These are phyloP conservation scores for Triplophysa yarkandensis DNA, from an alignment of 2,797 vertebrate genomes.

Conservation along the genomic window DNA sequence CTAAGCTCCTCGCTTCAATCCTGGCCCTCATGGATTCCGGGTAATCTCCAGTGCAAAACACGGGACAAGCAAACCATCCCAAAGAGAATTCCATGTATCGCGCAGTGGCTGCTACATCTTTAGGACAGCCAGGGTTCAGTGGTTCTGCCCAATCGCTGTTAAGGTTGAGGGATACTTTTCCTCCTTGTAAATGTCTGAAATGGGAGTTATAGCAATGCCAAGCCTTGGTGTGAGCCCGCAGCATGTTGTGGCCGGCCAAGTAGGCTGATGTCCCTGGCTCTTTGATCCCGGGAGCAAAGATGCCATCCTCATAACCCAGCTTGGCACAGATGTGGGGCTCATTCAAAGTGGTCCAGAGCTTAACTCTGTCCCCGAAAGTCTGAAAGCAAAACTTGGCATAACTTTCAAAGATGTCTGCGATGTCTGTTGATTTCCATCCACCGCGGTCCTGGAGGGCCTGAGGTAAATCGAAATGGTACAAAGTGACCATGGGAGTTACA, in stretches of 20 bases:
- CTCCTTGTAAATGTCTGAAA: conserved; percentile 73
- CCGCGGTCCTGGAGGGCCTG: conserved; percentile 79
- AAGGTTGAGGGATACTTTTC: conserved; percentile 73
- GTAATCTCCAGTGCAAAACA: conserved; percentile 83
- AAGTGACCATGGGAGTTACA: conserved; percentile 76
- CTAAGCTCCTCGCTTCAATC: conserved; percentile 71
- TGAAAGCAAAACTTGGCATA: conserved; percentile 82
- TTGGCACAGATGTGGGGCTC: conserved; percentile 74
- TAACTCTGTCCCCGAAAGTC: conserved; percentile 80
- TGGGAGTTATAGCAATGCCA: conserved; percentile 78
- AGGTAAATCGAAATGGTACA: conserved; percentile 83
- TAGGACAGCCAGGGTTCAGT: conserved; percentile 57
- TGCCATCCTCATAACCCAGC: conserved; percentile 70
- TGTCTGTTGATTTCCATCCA: conserved; percentile 73
- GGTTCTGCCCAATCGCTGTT: conserved; percentile 79
- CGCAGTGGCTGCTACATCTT: conserved; percentile 71
- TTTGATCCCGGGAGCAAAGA: conserved; percentile 72
- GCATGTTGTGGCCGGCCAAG: conserved; percentile 75
- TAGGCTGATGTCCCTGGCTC: conserved; percentile 73
- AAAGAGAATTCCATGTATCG: conserved; percentile 73
- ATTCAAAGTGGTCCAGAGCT: conserved; percentile 84
- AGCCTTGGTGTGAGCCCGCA: conserved; percentile 77
- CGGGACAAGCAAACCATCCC: conserved; percentile 80
- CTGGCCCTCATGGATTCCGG: conserved; percentile 74
- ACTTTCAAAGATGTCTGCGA: conserved; percentile 70